Evolutionary conservation across 2,888 invertebrate species (phyloP), one percentile per base, ranked within the genome.

Genomic region (Nemotelus pantherinus): DNA sequence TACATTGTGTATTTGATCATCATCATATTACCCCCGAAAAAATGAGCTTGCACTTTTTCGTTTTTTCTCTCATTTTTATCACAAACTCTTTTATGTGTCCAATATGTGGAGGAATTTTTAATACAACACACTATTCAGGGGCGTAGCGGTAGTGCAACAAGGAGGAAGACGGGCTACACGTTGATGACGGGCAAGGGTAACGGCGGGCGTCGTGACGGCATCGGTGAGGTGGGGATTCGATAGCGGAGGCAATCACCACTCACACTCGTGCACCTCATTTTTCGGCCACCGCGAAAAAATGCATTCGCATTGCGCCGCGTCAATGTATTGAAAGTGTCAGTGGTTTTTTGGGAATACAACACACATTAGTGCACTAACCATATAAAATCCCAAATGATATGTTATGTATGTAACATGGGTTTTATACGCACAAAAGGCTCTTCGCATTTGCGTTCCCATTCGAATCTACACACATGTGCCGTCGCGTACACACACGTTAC

Each of bases 311-410:
- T 55, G 50, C 39, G 48, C 9, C 10, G 63, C 63, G 74, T 74
- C 74, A 60, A 74, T 74, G 74, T 74, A 74, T 74, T 74, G 74
- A 74, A 74, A 50, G 74, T 74, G 74, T 74, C 74, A 74, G 74
- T 74, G 74, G 60, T 74, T 74, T 74, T 74, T 74, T 44, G 74
- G 74, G 60, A 74, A 74, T 60, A 74, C 74, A 74, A 60, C 63
- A 63, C 74, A 74, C 74, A 74, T 74, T 74, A 74, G 74, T 74
- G 74, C 60, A 60, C 74, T 74, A 74, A 74, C 74, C 74, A 60
- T 74, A 74, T 74, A 74, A 74, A 72, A 74, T 60, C 63, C 74
- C 63, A 60, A 74, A 74, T 74, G 74, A 74, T 74, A 70, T 74
- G 60, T 74, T 60, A 48, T 47, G 74, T 74, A 74, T 74, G 74